These are phyloP conservation scores for Octonoba sinensis DNA, from an alignment of 2,888 invertebrate genomes.

Conservation along the genomic window DNA sequence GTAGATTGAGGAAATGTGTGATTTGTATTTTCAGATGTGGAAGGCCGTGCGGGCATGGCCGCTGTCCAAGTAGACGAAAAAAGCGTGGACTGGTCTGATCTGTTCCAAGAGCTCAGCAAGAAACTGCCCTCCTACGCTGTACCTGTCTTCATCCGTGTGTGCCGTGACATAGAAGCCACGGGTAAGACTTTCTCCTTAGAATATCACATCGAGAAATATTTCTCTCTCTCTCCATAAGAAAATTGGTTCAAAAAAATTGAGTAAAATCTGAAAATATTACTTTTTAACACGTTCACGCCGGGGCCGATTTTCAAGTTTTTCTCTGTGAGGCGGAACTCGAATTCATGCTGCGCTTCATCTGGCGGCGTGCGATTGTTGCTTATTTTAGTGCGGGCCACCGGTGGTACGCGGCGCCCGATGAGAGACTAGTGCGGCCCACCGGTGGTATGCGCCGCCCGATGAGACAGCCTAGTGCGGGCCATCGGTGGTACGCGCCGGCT, in stretches of 20 bases:
- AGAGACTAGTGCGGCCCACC: no score
- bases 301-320: no score
- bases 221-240: background rate
- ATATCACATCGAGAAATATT: background rate
- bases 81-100: conserved; percentile 67
- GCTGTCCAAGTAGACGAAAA: conserved; percentile 72
- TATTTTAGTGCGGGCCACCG: no score
- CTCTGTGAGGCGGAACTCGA: no score
- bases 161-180: conserved; percentile 73
- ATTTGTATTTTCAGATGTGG: conserved; percentile 70
- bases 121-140: conserved; percentile 73
- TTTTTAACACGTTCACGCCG: no score
- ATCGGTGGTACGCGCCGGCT: no score
- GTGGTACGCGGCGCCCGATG: no score
- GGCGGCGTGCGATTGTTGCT: no score
- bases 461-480: no score
- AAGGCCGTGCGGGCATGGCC: conserved; percentile 75
- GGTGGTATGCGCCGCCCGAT: no score
- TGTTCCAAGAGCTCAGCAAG: conserved; percentile 68
- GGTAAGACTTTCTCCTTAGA: conserved; percentile 68
- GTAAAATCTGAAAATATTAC: background rate
- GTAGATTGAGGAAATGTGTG: background rate
- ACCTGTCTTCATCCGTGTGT: conserved; percentile 74
- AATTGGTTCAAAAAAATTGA: background rate
- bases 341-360: no score